Evolutionary conservation across 1,140 invertebrate genomes (phyloP), one percentile per base, ranked within the genome.

Genomic region (Caenorhabditis briggsae): DNA sequence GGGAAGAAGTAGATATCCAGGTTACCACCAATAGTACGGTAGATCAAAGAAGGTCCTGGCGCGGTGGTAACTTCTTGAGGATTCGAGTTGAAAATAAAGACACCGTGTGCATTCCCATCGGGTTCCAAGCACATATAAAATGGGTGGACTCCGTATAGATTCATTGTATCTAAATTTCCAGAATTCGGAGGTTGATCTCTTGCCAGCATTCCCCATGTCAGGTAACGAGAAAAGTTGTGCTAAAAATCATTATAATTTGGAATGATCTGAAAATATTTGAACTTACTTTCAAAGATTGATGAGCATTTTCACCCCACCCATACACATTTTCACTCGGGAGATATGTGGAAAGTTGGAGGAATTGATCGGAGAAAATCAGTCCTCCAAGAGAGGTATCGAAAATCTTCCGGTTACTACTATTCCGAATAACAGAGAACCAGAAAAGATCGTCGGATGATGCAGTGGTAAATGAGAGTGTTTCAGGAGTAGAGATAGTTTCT

Each of bases 241-340:
- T 89, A 86, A 48, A 61, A 92, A 86, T 25, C 59, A 23, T 61
- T 9, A 11, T 25, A 5, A 2, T 20, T 25, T 5, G 23, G 12
- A 25, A 58, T 33, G 33, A 8, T 43, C 16, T 58, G 8, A 20
- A 20, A 18, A n/a, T 58, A 20, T 33, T 74, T 20, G 50, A 8
- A 74, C 20, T 82, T 83, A 90, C 90, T 65, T 90, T 90, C 16
- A 92, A 59, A n/a, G 46, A 85, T 55, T 92, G 90, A 88, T 92
- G 91, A 56, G 92, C 95, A 94, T 93, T 96, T 95, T 94, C 94
- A 14, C 96, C 96, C 87, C 97, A 93, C 6, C 96, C 96, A 93
- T 96, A 97, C 88, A 97, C 94, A 88, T 95, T 95, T 12, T 89
- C 88, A 0, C 95, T 95, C 0, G 96, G 94, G 16, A 97, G 91